phyloP scores from a whole-genome alignment of 2,113 vertebrate genomes.

The Dendropsophus ebraccatus region DNA sequence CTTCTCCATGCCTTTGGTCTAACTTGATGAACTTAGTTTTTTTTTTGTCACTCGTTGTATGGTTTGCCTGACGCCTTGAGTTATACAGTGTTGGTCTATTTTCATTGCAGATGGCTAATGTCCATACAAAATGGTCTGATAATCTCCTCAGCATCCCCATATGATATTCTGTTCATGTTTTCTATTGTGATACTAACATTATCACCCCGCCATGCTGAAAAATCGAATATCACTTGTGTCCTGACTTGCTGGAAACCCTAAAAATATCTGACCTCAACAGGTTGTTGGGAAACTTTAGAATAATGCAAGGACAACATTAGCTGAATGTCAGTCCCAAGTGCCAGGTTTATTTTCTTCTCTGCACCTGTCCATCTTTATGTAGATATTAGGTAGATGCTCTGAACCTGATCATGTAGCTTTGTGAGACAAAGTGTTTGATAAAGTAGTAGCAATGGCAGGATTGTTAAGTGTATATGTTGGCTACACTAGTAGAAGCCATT shows the following conservation, averaged over 20 bases:
- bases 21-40: too few relatives aligned
- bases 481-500: too few relatives aligned
- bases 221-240: not conserved
- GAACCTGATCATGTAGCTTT: not conserved
- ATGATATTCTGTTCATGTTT: not conserved
- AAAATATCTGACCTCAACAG: conserved; percentile 19
- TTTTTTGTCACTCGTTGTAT: too few relatives aligned
- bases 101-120: not conserved
- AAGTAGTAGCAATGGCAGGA: not conserved
- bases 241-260: conserved; percentile 17
- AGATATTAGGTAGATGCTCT: not conserved
- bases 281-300: conserved; percentile 3
- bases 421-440: not conserved
- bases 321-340: not conserved
- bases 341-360: conserved; percentile 3
- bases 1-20: too few relatives aligned
- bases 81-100: not conserved
- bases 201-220: not conserved
- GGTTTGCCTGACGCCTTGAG: too few relatives aligned
- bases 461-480: not conserved
- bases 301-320: not conserved
- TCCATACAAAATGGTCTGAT: not conserved
- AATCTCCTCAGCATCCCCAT: too few relatives aligned
- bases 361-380: not conserved
- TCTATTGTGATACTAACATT: not conserved